Base-by-base conservation (phyloP, 2,888 invertebrate genomes). In the Exephanes ischioxanthus region DNA sequence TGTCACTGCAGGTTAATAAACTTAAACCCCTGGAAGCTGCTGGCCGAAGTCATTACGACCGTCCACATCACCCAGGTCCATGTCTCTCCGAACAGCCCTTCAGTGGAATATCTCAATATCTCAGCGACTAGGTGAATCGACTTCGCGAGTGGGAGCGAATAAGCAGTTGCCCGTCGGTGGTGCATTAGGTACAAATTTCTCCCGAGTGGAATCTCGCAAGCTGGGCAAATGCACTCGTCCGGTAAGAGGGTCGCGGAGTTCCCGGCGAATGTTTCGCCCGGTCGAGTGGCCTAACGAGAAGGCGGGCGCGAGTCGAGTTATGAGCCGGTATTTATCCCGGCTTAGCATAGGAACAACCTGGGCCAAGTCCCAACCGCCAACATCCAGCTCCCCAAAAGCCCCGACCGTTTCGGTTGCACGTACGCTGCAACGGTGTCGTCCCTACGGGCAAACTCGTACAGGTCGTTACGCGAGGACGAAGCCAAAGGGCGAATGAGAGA, bases 301-400 rank as follows among this genome's bases (percentile, higher is more conserved):
- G 80, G 80, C 37, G 71, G 71, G 66, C 53, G 26, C 53, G 30
- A 55, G 79, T 76, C 76, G 79, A 89, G 88, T 89, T 89, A 89
- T 88, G 89, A 88, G 86, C 85, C 79, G 22, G 88, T 91, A 91
- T 92, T 92, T 91, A 91, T 92, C 90, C 89, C 78, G 83, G 89
- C 89, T 91, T 92, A 92, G 89, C 90, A 89, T 86, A 83, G 84
- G 86, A 88, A 87, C 89, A 85, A 87, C 86, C 87, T 73, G 83
- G 85, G 87, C 67, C 85, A 87, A 89, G 85, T 88, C 83, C 79
- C 82, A 68, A 72, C 51, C 83, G 76, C 67, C 76, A 68, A 70
- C 86, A 85, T 73, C 61, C 72, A 73, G 72, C 79, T 78, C 26
- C 79, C 51, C 71, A n/a, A 51, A 78, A 82, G 68, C 37, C 67